Conservation (phyloP, 2,888 invertebrate species). For the Tenthredo mesomela region DNA sequence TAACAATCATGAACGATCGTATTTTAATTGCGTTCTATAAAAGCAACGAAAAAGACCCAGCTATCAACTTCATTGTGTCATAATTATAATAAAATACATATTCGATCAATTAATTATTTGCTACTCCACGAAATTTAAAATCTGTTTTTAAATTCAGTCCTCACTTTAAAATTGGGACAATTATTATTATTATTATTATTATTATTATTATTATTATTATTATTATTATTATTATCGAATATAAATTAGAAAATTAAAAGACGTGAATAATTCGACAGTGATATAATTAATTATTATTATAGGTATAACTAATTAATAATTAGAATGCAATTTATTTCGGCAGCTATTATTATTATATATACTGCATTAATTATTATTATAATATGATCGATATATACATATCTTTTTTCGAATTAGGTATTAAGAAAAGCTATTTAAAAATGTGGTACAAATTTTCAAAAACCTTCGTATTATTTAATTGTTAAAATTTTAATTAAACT, state of each 20-base stretch:
- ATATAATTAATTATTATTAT: neutral
- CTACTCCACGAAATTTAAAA: neutral
- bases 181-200: conserved; percentile 3
- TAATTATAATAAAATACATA: neutral
- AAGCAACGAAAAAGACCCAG: neutral
- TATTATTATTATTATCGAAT: neutral
- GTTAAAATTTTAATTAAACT: neutral
- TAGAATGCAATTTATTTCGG: neutral
- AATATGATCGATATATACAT: neutral
- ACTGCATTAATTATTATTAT: neutral
- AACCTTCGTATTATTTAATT: neutral
- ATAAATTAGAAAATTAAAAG: neutral
- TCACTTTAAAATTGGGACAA: neutral
- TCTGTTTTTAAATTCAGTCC: neutral
- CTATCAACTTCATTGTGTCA: neutral
- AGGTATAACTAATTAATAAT: neutral
- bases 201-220: conserved; percentile 3
- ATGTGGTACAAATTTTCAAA: neutral
- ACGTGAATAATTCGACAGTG: neutral
- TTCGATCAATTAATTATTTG: neutral
- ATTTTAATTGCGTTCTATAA: neutral
- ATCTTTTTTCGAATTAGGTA: neutral
- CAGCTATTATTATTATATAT: neutral
- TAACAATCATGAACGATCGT: neutral
- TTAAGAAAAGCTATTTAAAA: neutral